Evolutionary conservation across 2,797 vertebrate genomes (phyloP).

Genomic region (Pelodytes ibericus): DNA sequence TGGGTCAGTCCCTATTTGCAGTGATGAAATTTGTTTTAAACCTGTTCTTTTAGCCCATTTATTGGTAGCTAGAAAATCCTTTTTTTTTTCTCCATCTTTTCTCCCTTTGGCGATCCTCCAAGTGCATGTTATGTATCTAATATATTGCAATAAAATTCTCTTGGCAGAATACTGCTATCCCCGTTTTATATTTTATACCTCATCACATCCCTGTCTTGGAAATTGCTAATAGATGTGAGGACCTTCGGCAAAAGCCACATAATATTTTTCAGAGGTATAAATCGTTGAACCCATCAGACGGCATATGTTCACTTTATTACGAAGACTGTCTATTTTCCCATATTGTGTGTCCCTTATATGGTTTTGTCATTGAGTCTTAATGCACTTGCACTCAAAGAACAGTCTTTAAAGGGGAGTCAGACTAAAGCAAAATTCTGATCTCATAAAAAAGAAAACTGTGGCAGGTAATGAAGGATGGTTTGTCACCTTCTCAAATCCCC

Average conservation of each 20-base stretch:
- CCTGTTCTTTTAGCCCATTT: neutral
- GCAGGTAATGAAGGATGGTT: too few relatives aligned
- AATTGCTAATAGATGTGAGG: constrained; percentile 37
- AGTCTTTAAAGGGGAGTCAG: too few relatives aligned
- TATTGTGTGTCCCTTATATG: neutral
- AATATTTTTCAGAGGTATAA: constrained; percentile 2
- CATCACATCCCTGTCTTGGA: constrained; percentile 23
- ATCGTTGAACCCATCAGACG: neutral
- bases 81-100: neutral
- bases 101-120: constrained; percentile 27
- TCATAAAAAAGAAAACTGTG: too few relatives aligned
- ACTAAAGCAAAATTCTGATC: too few relatives aligned
- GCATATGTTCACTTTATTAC: neutral
- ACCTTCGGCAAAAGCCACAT: neutral
- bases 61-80: neutral
- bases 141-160: constrained; percentile 26
- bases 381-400: too few relatives aligned
- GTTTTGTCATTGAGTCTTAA: neutral
- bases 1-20: constrained; percentile 13
- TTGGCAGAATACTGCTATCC: constrained; percentile 24
- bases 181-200: constrained; percentile 37
- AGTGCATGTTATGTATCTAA: constrained; percentile 36
- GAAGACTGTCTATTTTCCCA: neutral
- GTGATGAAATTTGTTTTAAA: constrained; percentile 11
- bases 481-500: too few relatives aligned